These are phyloP conservation scores for Stegodyphus mimosarum DNA, from an alignment of 1,140 invertebrate genomes.

Conservation along the genomic window DNA sequence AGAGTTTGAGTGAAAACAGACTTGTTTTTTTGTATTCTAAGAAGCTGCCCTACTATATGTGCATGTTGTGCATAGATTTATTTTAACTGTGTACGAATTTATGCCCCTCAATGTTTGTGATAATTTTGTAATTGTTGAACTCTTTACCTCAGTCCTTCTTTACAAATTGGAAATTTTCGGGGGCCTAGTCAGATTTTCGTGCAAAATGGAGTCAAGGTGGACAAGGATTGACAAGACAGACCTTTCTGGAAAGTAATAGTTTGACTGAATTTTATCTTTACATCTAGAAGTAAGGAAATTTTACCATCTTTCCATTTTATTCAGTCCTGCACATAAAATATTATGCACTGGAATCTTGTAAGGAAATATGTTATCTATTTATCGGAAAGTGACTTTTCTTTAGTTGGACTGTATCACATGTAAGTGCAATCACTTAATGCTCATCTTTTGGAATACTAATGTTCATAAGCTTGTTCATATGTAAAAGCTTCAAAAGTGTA, in stretches of 20 bases:
- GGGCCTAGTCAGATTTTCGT: slow-evolving; percentile 48
- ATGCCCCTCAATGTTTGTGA: slow-evolving; percentile 35
- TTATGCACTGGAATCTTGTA: neutral
- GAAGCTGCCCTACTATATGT: slow-evolving; percentile 4
- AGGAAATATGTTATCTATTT: too few species aligned
- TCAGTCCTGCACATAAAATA: neutral
- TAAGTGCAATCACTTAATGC: too few species aligned
- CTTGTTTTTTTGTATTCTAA: neutral
- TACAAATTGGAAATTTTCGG: slow-evolving; percentile 27
- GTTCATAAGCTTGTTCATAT: too few species aligned
- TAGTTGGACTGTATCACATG: too few species aligned
- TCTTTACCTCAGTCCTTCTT: slow-evolving; percentile 50
- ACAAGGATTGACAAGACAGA: slow-evolving; percentile 1
- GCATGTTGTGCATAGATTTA: slow-evolving; percentile 30
- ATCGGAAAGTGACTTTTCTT: too few species aligned
- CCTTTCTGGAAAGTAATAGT: slow-evolving; percentile 2
- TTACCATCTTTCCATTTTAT: neutral
- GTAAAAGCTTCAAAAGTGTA: too few species aligned
- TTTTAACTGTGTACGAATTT: slow-evolving; percentile 40
- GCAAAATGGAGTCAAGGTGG: neutral
- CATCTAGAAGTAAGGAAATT: slow-evolving; percentile 2
- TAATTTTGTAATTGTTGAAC: slow-evolving; percentile 38
- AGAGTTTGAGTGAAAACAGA: neutral
- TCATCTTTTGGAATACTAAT: too few species aligned
- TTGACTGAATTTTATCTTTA: slow-evolving; percentile 33